Conservation (phyloP, 1,140 invertebrate species). For the Neodiprion fabricii region DNA sequence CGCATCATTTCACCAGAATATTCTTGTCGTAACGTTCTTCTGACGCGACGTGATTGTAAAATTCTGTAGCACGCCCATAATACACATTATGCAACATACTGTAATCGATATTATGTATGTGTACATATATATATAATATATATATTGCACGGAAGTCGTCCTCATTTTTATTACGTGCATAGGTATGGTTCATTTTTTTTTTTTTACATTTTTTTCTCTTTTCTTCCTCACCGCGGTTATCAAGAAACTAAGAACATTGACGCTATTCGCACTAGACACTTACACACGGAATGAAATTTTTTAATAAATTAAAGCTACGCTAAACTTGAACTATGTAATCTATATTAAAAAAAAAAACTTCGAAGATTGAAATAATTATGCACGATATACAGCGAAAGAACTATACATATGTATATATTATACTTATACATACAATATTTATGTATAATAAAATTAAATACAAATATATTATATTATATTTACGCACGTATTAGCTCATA, state of each 20-base stretch:
- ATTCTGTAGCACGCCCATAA: not conserved
- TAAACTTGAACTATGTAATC: not conserved
- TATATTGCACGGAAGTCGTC: not conserved
- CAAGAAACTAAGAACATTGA: not conserved
- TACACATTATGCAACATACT: not conserved
- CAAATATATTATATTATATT: not conserved
- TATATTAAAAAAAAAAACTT: no score
- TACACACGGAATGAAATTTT: not conserved
- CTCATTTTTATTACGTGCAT: not conserved
- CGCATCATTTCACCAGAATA: not conserved
- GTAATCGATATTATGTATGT: not conserved
- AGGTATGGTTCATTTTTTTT: no score
- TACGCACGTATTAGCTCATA: not conserved
- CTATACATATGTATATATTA: not conserved
- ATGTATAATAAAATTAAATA: no score
- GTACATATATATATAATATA: not conserved
- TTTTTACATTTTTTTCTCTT: not conserved
- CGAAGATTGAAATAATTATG: not conserved
- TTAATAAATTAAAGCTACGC: not conserved
- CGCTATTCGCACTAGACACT: not conserved
- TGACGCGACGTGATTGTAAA: not conserved
- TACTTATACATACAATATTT: no score
- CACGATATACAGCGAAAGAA: constrained; percentile 1
- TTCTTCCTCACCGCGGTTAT: not conserved
- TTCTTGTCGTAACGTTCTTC: not conserved